Evolutionary conservation across 64 coral and sea anemone species (phyloP).

Genomic region (Actinia equina): DNA sequence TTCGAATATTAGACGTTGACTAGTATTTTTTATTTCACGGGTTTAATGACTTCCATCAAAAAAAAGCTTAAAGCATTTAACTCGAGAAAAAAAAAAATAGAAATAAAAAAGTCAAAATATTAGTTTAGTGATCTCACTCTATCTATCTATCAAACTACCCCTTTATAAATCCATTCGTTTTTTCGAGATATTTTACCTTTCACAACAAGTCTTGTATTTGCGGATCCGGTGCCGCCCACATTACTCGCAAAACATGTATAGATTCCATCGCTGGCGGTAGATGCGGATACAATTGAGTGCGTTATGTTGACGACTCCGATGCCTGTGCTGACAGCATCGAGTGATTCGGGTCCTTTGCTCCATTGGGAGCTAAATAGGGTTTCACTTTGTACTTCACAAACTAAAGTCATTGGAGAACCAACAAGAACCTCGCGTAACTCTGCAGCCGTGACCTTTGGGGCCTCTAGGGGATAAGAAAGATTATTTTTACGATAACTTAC

Average conservation of each 20-base stretch:
- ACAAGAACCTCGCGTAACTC: conserved; percentile 26
- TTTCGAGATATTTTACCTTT: conserved; percentile 63
- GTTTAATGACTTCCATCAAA: too few species aligned
- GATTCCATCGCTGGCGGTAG: conserved; percentile 25
- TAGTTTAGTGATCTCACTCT: too few species aligned
- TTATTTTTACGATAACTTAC: too few species aligned
- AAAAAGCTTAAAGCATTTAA: too few species aligned
- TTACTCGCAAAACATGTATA: conserved; percentile 84
- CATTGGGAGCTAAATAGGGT: conserved; percentile 57
- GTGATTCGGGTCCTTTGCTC: conserved; percentile 38
- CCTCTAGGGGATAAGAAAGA: conserved; percentile 20
- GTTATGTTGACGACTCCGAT: conserved; percentile 63
- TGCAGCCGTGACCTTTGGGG: conserved; percentile 49
- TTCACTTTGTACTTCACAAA: conserved; percentile 43
- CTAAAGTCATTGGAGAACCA: conserved; percentile 19
- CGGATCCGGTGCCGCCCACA: conserved; percentile 54
- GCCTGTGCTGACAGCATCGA: conserved; percentile 62
- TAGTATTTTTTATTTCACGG: too few species aligned
- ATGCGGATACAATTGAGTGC: conserved; percentile 41
- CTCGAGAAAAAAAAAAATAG: too few species aligned
- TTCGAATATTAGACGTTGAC: too few species aligned
- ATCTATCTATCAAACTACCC: too few species aligned
- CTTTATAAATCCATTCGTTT: too few species aligned
- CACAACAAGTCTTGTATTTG: conserved; percentile 35
- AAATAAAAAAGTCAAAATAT: too few species aligned